Conservation (phyloP, 2,797 vertebrate genomes). For the Acipenser ruthenus region DNA sequence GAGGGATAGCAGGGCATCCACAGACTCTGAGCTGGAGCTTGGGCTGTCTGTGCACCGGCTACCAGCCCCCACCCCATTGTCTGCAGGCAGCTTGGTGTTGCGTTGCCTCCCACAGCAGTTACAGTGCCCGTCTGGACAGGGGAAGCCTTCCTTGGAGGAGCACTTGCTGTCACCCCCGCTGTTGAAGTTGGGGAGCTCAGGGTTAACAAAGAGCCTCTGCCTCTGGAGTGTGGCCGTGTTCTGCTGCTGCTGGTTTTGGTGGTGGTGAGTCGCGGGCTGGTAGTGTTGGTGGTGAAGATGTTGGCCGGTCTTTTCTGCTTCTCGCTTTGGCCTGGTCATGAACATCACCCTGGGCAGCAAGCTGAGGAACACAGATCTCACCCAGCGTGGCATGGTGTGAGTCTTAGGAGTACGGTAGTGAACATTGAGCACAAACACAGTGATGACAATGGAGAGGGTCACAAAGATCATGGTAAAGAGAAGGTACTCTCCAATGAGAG, state of each 20-base stretch:
- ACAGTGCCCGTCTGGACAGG: constrained; percentile 60
- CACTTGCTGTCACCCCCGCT: constrained; percentile 42
- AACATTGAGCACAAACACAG: constrained; percentile 91
- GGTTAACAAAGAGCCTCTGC: constrained; percentile 50
- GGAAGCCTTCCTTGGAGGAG: constrained; percentile 43
- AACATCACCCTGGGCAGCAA: constrained; percentile 87
- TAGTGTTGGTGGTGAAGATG: constrained; percentile 10
- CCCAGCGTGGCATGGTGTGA: constrained; percentile 92
- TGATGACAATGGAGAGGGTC: constrained; percentile 93
- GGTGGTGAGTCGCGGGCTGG: constrained; percentile 13
- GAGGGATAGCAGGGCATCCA: constrained; percentile 60
- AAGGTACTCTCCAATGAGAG: constrained; percentile 92
- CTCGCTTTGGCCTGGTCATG: constrained; percentile 76
- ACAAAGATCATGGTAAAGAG: constrained; percentile 99
- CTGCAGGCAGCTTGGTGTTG: constrained; percentile 43
- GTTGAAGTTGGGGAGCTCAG: constrained; percentile 71
- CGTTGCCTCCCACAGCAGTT: constrained; percentile 61
- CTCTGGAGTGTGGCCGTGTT: constrained; percentile 38
- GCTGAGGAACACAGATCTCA: constrained; percentile 76
- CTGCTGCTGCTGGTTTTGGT: constrained; percentile 46
- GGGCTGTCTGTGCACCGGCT: constrained; percentile 37
- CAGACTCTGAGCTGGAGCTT: constrained; percentile 77
- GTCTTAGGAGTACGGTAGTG: constrained; percentile 92
- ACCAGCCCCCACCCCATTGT: constrained; percentile 33
- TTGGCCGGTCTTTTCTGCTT: constrained; percentile 37